phyloP scores from a whole-genome alignment of 2,888 invertebrate species.

The Pristionchus mayeri region DNA sequence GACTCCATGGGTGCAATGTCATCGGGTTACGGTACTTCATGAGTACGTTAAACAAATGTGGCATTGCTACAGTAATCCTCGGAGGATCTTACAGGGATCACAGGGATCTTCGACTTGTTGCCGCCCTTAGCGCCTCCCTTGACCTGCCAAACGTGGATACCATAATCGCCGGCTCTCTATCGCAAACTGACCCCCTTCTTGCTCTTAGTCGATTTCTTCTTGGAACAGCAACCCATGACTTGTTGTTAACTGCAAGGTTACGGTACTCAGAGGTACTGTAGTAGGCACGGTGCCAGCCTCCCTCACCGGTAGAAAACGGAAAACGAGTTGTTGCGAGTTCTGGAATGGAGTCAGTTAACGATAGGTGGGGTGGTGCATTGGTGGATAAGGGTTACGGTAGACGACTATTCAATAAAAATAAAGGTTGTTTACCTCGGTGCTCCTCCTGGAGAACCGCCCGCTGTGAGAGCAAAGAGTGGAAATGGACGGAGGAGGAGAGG shows the following conservation, averaged over 20 bases:
- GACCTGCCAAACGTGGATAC: conserved; percentile 17
- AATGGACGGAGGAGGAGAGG: not conserved
- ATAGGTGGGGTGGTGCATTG: not conserved
- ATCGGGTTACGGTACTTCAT: too few relatives aligned
- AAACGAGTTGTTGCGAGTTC: conserved; percentile 23
- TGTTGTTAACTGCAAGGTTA: conserved; percentile 39
- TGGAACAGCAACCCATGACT: conserved; percentile 36
- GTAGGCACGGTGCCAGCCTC: not conserved
- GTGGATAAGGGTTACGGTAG: not conserved
- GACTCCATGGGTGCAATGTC: not conserved
- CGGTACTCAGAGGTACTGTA: not conserved
- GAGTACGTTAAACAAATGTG: too few relatives aligned
- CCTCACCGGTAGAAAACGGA: conserved; percentile 9
- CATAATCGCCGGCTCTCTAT: not conserved
- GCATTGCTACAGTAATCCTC: not conserved
- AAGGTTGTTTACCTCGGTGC: conserved; percentile 6
- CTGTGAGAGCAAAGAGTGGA: not conserved
- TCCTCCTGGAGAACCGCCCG: not conserved
- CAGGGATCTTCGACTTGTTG: not conserved
- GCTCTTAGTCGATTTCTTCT: conserved; percentile 34
- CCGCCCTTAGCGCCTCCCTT: not conserved
- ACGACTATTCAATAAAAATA: too few relatives aligned
- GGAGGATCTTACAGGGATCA: too few relatives aligned
- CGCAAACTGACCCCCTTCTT: conserved; percentile 11
- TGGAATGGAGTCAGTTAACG: not conserved